Base-by-base conservation (phyloP, 2,797 vertebrate genomes). In the Threskiornis aethiopicus region DNA sequence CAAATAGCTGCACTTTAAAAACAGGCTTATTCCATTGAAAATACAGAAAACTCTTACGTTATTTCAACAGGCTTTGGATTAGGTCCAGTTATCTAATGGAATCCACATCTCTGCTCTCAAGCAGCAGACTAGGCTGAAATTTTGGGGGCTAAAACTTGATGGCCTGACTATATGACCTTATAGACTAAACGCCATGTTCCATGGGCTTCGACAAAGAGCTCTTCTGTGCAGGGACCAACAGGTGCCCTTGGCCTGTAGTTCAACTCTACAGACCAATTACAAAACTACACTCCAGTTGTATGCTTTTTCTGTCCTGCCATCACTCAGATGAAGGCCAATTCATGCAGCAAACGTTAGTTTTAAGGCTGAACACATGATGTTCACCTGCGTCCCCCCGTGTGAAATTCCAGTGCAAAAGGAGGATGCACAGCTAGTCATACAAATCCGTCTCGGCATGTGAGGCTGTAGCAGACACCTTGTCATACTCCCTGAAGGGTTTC, bases 41-140 rank as follows among this genome's bases (percentile, higher is more conserved):
- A 85, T 59, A 55, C 26, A 86, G 69, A 92, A 86, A 85, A 79
- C 42, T 80, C 83, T 52, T 20, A 72, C 77, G 31, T 49, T 80
- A 83, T 87, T 78, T 97, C 92, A 88, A 9, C 16, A 22, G 58
- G 10, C 16, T 91, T 94, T 95, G 96, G 82, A 64, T 65, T 44
- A 67, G 11, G 6, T 69, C 77, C 93, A 90, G 44, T 37, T 86
- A 35, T 66, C 41, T 87, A 93, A 96, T 88, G 42, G 79, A 93
- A 96, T 81, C 72, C 92, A 96, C 72, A 87, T 79, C 90, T 84
- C 62, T 8, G 4, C 24, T 78, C 72, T 78, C 58, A 78, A 88
- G 62, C 24, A 95, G 57, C 47, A 89, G 49, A 49, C 18, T 19
- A 58, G 46, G 57, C 52, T 95, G 65, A 69, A 91, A 62, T 65